Evolutionary conservation across 2,113 vertebrate genomes (phyloP), one percentile per base, ranked within the genome.

Genomic region (Rattus rattus): DNA sequence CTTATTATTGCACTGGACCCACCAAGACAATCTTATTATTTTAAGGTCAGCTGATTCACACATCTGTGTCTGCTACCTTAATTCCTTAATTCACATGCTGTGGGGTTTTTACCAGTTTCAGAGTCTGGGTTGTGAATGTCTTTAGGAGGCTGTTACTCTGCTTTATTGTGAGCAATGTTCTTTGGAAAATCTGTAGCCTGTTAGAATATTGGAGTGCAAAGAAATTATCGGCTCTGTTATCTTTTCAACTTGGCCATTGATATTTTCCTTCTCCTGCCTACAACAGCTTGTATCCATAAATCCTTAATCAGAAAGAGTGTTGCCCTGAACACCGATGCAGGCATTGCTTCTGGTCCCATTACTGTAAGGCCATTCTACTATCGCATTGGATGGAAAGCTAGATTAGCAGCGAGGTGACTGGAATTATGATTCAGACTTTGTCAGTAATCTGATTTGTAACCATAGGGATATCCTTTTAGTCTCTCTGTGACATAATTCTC

Each of bases 381-480:
- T 88, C 36, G 83, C 90, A 63, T 11, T 20, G 11, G 49, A 92
- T 90, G 22, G 79, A 92, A 69, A 87, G 96, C 43, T 72, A 88
- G 90, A 77, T 59, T 39, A 77, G 43, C 67, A 90, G 33, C 72
- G 72, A 92, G 81, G 43, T 75, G 69, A 93, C 59, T 69, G 56
- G 76, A 77, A 79, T 77, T 97, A 52, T 61, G 63, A 90, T 80
- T 93, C 81, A 90, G 36, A 83, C 75, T 93, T 87, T 56, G 73
- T 90, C 80, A 94, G 14, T 92, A 97, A 92, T 94, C 80, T 96
- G 36, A 91, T 88, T 88, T 88, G 83, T 96, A 95, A 77, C 76
- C 19, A 91, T 95, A 91, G 63, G 87, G n/a, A 33, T 95, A 43
- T 72, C 39, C 75, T 88, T 87, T 93, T 95, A 84, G 47, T 91